These are phyloP conservation scores for Drosophila affinis DNA, from an alignment of 2,888 invertebrate species.

Conservation along the genomic window DNA sequence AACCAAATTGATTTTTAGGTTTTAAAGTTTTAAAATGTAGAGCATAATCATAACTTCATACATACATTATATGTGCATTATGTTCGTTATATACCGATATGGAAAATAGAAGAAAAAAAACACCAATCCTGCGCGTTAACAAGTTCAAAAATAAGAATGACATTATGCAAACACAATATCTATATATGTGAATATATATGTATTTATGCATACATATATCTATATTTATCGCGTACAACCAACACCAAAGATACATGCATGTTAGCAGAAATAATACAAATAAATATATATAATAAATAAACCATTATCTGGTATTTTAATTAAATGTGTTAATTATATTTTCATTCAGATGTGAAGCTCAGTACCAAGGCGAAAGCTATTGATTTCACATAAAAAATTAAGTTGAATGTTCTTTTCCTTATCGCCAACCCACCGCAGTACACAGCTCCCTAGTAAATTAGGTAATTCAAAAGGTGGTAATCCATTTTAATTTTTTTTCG, in stretches of 20 bases:
- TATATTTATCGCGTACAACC: conserved; percentile 51
- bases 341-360: too few relatives aligned
- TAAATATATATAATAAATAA: conserved; percentile 53
- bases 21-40: conserved; percentile 63
- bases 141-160: conserved; percentile 51
- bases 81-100: conserved; percentile 58
- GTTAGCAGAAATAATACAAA: conserved; percentile 71
- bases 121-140: conserved; percentile 51
- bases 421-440: too few relatives aligned
- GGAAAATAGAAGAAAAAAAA: conserved; percentile 25
- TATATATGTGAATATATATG: conserved; percentile 46
- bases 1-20: conserved; percentile 66
- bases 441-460: too few relatives aligned
- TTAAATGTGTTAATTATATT: too few relatives aligned
- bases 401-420: too few relatives aligned
- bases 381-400: too few relatives aligned
- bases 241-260: conserved; percentile 70
- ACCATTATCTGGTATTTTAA: background rate
- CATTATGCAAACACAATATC: conserved; percentile 40
- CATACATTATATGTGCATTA: conserved; percentile 41
- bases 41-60: conserved; percentile 43
- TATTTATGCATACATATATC: conserved; percentile 37
- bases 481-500: too few relatives aligned
- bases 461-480: too few relatives aligned
- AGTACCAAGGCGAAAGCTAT: too few relatives aligned